Percentiles rank a stretch among this genome's conserved stretches.
Conservation (phyloP, 1,140 invertebrate species). For the Centruroides sculpturatus region DNA sequence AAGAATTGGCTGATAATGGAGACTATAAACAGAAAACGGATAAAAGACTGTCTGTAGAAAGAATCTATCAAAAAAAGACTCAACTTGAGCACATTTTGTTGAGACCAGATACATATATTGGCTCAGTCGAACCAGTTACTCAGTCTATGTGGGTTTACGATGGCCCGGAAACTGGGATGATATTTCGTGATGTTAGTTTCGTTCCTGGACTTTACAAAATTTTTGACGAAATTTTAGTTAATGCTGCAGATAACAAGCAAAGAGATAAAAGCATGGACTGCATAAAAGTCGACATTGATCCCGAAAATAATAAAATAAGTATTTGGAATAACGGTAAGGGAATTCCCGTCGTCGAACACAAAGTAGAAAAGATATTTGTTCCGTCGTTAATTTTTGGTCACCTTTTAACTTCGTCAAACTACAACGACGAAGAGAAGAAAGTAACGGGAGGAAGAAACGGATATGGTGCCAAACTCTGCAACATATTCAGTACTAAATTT, state of each 20-base stretch:
- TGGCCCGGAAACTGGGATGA: constrained; percentile 55
- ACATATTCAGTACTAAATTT: constrained; percentile 97
- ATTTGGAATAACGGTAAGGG: constrained; percentile 97
- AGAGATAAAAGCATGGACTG: constrained; percentile 83
- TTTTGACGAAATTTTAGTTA: constrained; percentile 97
- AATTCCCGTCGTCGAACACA: constrained; percentile 93
- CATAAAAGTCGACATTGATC: constrained; percentile 92
- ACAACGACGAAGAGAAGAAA: constrained; percentile 96
- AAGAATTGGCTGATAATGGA: background rate
- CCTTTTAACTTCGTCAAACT: constrained; percentile 95
- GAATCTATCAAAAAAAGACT: constrained; percentile 97
- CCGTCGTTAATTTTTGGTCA: constrained; percentile 99
- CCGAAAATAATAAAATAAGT: constrained; percentile 76
- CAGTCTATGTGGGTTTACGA: constrained; percentile 90
- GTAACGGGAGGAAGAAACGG: constrained; percentile 76
- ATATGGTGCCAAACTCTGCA: constrained; percentile 97
- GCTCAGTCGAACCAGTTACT: constrained; percentile 70
- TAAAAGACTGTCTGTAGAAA: constrained; percentile 53
- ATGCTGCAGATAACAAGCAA: constrained; percentile 99
- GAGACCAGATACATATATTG: constrained; percentile 97
- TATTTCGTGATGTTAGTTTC: constrained; percentile 74
- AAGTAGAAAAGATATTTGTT: constrained; percentile 96
- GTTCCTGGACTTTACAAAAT: constrained; percentile 99
- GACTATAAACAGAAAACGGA: constrained; percentile 5
- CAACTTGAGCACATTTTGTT: constrained; percentile 95